Base-by-base conservation (phyloP, 2,113 vertebrate species). In the Mobula birostris region DNA sequence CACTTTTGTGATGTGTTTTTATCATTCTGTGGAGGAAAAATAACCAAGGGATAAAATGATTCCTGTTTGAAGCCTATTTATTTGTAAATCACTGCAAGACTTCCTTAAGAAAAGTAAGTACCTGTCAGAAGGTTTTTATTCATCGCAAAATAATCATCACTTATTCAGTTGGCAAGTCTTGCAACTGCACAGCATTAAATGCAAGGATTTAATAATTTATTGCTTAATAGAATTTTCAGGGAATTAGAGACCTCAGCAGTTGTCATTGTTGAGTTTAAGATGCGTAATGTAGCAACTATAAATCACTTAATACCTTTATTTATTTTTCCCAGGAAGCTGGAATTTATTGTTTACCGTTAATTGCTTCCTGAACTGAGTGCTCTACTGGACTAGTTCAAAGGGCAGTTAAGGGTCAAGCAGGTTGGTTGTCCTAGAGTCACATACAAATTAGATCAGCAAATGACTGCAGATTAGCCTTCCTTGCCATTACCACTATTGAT, bases 171-270 rank as follows among this genome's bases (percentile, higher is more conserved):
- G 24, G 24, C 72, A 21, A 29, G 68, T 56, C 91, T 93, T 93
- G 68, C 70, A 32, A 93, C 12, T 74, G 68, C 68, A 93, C 12
- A 66, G 36, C 36, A 48, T 93, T 93, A 93, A 93, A 74, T 74
- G 91, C 91, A 93, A 92, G n/a, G 68, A 72, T 72, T 72, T 40
- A 93, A 93, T 93, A 93, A 93, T 76, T 93, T 56, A 93, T 93
- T 76, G 40, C 36, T 29, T 29, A 56, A 93, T 48, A 74, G 91
- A 74, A 82, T 93, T 93, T 74, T 40, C 24, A 3, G 91, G 5
- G 91, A 93, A 93, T 93, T 74, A 76, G 68, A 48, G 36, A 93
- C 19, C 21, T 72, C 91, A 93, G n/a, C 4, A 15, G 8, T 93
- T 76, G 36, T 1, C 21, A 40, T 76, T 40, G 9, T 48, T 5